A percentile compares a stretch with the other conserved stretches of the same genome.
Conservation (phyloP, 64 coral and sea anemone genomes). For the Porites australiensis region DNA sequence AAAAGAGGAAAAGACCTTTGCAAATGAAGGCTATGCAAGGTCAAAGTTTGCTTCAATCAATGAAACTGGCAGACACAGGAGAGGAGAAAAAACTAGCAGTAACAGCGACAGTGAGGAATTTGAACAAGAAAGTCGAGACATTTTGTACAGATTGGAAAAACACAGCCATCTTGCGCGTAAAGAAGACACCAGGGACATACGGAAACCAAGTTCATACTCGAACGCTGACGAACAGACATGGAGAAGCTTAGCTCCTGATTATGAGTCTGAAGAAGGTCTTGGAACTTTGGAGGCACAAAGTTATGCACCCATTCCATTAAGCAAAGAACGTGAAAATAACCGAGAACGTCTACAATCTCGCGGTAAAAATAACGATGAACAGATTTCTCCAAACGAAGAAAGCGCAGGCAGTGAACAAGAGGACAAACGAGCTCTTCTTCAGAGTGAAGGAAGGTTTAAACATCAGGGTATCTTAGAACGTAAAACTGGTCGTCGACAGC, state of each 20-base stretch:
- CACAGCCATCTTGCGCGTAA: neutral
- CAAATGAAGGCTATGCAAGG: neutral
- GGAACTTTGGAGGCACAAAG: neutral
- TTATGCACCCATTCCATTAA: neutral
- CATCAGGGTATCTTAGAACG: neutral
- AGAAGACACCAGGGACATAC: neutral
- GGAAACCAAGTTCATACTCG: neutral
- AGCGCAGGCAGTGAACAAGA: neutral
- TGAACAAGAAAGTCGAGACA: neutral
- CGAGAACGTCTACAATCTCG: neutral
- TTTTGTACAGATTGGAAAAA: neutral
- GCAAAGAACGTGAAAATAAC: neutral
- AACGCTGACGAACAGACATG: neutral
- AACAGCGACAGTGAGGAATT: neutral
- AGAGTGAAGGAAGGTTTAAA: neutral
- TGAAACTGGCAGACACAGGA: no score
- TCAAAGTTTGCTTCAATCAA: slow-evolving; percentile 4
- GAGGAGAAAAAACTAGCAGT: neutral
- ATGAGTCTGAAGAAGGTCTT: neutral
- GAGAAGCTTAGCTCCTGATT: neutral
- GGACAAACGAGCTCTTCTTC: neutral
- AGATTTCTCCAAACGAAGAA: neutral
- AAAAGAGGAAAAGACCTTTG: neutral
- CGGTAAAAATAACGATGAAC: neutral
- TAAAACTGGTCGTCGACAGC: neutral